Base-by-base conservation (phyloP, 2,797 vertebrate species). In the Tapirus indicus region DNA sequence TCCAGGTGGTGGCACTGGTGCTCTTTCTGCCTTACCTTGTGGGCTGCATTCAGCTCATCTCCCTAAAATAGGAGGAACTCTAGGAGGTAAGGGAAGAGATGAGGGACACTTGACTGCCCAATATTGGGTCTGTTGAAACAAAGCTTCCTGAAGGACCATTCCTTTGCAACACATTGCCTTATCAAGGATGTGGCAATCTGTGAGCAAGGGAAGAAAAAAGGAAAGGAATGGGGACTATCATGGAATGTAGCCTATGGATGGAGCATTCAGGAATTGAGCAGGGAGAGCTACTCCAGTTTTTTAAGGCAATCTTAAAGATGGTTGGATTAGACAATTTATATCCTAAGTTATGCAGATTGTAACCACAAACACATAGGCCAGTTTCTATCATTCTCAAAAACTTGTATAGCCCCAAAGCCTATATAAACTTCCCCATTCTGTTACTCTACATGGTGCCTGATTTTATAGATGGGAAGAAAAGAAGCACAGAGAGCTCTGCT, bases 1-100 rank as follows among this genome's bases (percentile, higher is more conserved):
- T 98, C 98, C 98, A 98, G 97, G 84, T 91, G 98, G 98, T 98
- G 98, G 97, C 98, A 84, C 96, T 97, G 96, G 97, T 97, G 95
- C 66, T 97, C 98, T 98, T 97, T 97, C 97, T 86, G 96, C 97
- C 91, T 97, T 71, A 29, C 92, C 89, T 49, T 71, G 91, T 88
- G 89, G 95, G 71, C 83, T 4, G 58, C 83, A 6, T 44, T 88
- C 85, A 44, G 80, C 58, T 64, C 12, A 74, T 83, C 72, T 95
- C 90, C 95, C 97, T 94, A 79, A 83, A 90, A 82, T 1, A 69
- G 12, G 56, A 93, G 91, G 72, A 78, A 44, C 5, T 27, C 92
- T 23, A 41, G 32, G 41, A 94, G 83, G 44, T 52, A 72, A 66
- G 84, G 62, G 27, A 82, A 97, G 85, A 62, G 41, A 75, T 27